Evolutionary conservation across 2,113 vertebrate genomes (phyloP).

Genomic region (Oriolus oriolus): DNA sequence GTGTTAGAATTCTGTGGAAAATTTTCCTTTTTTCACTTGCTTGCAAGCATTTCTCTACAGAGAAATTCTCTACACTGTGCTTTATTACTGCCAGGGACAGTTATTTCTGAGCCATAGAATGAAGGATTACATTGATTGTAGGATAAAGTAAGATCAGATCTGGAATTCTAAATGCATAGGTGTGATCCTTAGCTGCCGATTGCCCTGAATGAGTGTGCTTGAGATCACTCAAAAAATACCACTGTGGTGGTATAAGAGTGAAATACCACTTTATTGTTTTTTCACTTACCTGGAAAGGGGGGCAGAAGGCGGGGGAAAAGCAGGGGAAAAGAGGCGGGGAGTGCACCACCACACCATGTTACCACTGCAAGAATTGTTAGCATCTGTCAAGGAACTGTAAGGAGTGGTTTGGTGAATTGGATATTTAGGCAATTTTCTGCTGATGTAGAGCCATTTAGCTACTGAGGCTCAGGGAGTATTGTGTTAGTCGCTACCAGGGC

Average conservation of each 20-base stretch:
- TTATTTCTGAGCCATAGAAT: neutral
- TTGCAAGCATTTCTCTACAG: neutral
- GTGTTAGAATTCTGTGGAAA: neutral
- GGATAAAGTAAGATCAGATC: neutral
- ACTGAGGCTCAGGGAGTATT: neutral
- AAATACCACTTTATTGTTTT: neutral
- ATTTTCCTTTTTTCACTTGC: neutral
- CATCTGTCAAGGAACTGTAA: neutral
- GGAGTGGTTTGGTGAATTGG: neutral
- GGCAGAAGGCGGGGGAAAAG: no score
- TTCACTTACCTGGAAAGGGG: neutral
- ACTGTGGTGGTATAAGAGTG: neutral
- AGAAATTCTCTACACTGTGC: neutral
- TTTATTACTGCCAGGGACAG: neutral
- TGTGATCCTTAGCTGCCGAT: neutral
- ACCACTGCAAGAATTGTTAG: neutral
- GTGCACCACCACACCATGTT: neutral
- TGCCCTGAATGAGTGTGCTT: neutral
- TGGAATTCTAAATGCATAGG: neutral
- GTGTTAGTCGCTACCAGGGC: rapidly evolving
- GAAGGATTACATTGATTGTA: neutral
- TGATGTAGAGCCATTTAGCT: neutral
- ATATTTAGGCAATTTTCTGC: neutral
- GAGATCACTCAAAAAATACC: neutral
- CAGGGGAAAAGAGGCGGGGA: no score